These are phyloP conservation scores for Vidua chalybeata DNA, from an alignment of 2,113 vertebrate species.

Conservation along the genomic window DNA sequence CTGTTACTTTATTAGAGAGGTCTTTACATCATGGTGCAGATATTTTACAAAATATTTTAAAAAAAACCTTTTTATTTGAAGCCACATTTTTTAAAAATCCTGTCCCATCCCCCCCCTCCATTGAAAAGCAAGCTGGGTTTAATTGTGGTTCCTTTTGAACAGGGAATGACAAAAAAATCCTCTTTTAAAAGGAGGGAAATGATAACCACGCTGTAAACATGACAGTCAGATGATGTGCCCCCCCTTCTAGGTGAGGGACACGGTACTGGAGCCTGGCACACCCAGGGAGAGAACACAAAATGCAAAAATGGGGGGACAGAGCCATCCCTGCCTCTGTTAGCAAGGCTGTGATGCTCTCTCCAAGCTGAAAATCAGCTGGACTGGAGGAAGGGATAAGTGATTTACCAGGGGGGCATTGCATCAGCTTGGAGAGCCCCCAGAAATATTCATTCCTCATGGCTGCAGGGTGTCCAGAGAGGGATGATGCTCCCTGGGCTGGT, in stretches of 20 bases:
- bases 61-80: slow-evolving; percentile 10
- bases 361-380: background rate
- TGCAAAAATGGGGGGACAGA: background rate
- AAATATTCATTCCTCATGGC: accelerated
- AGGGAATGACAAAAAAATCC: background rate
- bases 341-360: background rate
- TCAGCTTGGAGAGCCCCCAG: background rate
- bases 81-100: slow-evolving; percentile 26
- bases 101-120: background rate
- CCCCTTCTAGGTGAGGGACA: background rate
- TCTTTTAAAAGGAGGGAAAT: background rate
- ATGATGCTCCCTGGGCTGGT: background rate
- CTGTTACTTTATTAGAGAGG: slow-evolving; percentile 77
- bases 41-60: slow-evolving; percentile 22
- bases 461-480: background rate
- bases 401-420: background rate
- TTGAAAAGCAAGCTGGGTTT: slow-evolving; percentile 37
- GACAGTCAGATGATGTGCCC: background rate
- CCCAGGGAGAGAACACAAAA: background rate
- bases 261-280: background rate
- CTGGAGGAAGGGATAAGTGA: background rate
- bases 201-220: background rate
- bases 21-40: slow-evolving; percentile 59
- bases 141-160: background rate
- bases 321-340: background rate